Base-by-base conservation (phyloP, 1,140 invertebrate species). In the Meloidogyne hapla region DNA sequence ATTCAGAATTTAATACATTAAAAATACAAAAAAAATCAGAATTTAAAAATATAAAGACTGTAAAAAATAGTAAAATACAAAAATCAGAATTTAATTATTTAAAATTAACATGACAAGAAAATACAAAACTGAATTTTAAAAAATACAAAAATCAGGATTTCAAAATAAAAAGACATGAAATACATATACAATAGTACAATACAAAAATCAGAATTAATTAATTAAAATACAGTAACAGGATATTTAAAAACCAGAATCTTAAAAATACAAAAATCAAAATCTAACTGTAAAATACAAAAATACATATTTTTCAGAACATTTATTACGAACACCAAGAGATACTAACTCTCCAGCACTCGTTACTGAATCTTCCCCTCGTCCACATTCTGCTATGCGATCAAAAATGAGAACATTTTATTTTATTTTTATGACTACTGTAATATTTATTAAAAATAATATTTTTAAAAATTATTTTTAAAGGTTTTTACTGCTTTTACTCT, bases 331-430 rank as follows among this genome's bases (percentile, higher is more conserved):
- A 63, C 70, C 70, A 38, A 61, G 70, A 23, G 70, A 73, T 64
- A 33, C 56, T 4, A 56, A n/a, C n/a, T 56, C 48, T 8, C n/a
- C 48, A n/a, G 0, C 48, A 48, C 1, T 1, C 12, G 18, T 56
- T 21, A n/a, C 70, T 23, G n/a, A n/a, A n/a, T 61, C 21, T 21
- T 63, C 70, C 23, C 18, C 23, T 15, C 82, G 81, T 13, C 73
- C 79, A 18, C 74, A 83, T 64, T 83, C 78, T 5, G 67, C 81
- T 63, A 67, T 80, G 62, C 62, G 83, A 9, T 66, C 82, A 21
- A 73, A 73, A 75, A 76, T 83, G 79, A 33, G 79, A 48, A 84
- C 81, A 18, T 83, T 83, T 64, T 83, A 83, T 66, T 83, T 83
- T 68, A 79, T 83, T 45, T 83, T 83, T 61, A 83, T 83, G 80